Base-by-base conservation (phyloP, 2,797 vertebrate genomes). In the Cossypha polioptera region DNA sequence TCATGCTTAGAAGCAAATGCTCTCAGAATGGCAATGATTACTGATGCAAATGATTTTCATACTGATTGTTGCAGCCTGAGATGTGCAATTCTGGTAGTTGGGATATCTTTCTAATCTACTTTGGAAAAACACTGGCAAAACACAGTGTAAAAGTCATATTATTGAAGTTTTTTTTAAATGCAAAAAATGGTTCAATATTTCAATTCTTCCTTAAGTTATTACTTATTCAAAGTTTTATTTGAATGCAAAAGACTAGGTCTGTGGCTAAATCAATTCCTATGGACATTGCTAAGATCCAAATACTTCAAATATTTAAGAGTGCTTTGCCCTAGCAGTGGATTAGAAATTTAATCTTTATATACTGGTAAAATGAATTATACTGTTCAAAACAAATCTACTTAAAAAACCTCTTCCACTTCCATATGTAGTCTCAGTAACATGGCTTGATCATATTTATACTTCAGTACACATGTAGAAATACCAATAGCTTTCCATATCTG, bases 21-120 rank as follows among this genome's bases (percentile, higher is more conserved):
- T 38, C 82, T 76, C 18, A 67, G 55, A 92, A 90, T 76, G 45
- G 57, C 73, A 94, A 86, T 87, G 58, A 93, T 77, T 96, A 72
- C 51, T 88, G 51, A 82, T 69, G 68, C 22, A 58, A 90, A 73
- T 58, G 18, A 73, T 91, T 94, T 79, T 75, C 66, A 42, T 45
- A 82, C 38, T 22, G 45, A 79, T 24, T 53, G 48, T 16, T 68
- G 28, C 75, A 93, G 63, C 65, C n/a, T 71, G 33, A 72, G 45
- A 66, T 38, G 54, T 80, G n/a, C 28, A 67, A 14, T 92, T 81
- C 62, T 68, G 20, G 42, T 35, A 67, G 36, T 1, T 73, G 43
- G 7, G 21, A 13, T 92, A n/a, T 68, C 50, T 95, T 88, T 75
- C 29, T 92, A 43, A 77, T 53, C 48, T 91, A 65, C 13, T 36